Base-by-base conservation (phyloP, 2,888 invertebrate species). In the Elmis aenea region DNA sequence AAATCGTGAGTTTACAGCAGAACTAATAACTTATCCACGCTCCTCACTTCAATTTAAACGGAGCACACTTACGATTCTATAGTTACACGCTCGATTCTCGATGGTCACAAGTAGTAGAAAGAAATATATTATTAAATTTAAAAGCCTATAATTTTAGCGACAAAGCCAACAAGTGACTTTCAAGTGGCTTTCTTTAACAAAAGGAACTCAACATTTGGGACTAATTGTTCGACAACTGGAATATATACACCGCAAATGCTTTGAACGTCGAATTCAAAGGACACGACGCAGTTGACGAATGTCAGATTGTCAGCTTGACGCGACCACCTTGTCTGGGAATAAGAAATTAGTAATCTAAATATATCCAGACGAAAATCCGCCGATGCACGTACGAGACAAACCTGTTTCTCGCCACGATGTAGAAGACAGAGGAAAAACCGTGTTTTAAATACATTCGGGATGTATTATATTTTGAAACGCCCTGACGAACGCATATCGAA, bases 291-390 rank as follows among this genome's bases (percentile, higher is more conserved):
- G 45, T 40, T 41, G 51, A 52, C 52, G 51, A 41, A 54, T 50
- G 57, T 56, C 55, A 54, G 55, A 55, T 30, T 42, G 50, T 51
- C 51, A 52, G 48, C 38, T 45, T 32, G 21, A 45, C 52, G 48
- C 51, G 60, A 54, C 62, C 64, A 63, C 62, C 61, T 59, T 59
- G 57, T 58, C 45, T 62, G 62, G 62, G 64, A 64, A 62, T 57
- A 49, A 44, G 42, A 49, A 50, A 50, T 50, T 44, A 45, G 45
- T 45, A 49, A 53, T 54, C 21, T 5, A 23, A 46, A 37, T 15
- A 26, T 29, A 16, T 22, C 13, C 5, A 5, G 8, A 18, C 18
- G 18, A 18, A 18, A 18, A 23, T 10, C 36, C 16, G 23, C 33
- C 26, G 28, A 30, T 37, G 32, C 18, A 18, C 18, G 18, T n/a